phyloP scores from a whole-genome alignment of 37 sponge, comb jelly and placozoan species.

The Crambe crambe region DNA sequence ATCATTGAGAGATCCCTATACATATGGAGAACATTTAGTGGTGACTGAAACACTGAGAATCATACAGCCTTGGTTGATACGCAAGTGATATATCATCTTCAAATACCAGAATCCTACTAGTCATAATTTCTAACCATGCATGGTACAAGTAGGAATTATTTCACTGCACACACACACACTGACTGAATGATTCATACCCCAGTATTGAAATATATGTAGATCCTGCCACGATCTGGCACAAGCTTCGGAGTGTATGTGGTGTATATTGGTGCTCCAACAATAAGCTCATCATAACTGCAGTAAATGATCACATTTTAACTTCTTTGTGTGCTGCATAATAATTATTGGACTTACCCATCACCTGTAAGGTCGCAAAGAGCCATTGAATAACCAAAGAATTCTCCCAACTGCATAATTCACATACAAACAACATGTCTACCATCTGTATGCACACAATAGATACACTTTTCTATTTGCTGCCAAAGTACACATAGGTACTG shows the following conservation, averaged over 20 bases:
- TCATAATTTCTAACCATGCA: no score
- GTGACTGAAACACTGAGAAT: not conserved
- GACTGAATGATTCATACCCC: no score
- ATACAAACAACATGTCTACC: no score
- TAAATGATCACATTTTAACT: no score
- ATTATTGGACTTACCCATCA: conserved; percentile 28
- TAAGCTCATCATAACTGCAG: not conserved
- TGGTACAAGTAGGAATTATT: not conserved
- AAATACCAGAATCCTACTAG: not conserved
- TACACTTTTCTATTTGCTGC: no score
- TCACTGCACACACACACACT: no score
- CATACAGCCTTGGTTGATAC: not conserved
- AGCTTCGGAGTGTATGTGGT: not conserved
- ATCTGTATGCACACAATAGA: no score
- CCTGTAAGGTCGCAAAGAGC: conserved; percentile 29
- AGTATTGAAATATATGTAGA: not conserved
- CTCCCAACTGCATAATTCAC: conserved; percentile 22
- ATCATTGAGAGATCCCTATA: not conserved
- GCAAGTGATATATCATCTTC: not conserved
- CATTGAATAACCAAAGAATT: conserved; percentile 43
- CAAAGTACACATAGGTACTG: no score
- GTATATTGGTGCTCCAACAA: not conserved
- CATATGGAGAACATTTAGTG: not conserved
- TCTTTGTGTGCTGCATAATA: no score
- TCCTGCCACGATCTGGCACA: not conserved